Evolutionary conservation across 1,140 invertebrate species (phyloP).

Genomic region (Pygmarrhopalites habei): DNA sequence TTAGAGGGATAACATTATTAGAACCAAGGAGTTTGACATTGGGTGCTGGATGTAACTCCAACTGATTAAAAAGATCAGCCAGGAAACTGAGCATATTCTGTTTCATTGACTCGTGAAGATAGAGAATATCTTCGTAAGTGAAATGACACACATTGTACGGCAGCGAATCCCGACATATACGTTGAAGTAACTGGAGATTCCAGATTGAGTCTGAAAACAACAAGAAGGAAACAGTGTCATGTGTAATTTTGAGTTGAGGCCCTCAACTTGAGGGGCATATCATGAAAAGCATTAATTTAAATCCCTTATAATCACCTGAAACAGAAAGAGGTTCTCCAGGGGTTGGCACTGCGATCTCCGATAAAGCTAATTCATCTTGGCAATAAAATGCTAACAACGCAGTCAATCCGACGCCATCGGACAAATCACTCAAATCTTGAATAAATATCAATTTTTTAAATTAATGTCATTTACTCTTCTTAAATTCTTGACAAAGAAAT

Average conservation of each 20-base stretch:
- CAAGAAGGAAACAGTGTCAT: too few species aligned
- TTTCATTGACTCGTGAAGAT: conserved; percentile 88
- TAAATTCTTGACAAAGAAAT: too few species aligned
- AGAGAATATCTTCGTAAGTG: conserved; percentile 90
- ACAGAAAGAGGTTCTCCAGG: conserved; percentile 55
- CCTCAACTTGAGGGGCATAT: too few species aligned
- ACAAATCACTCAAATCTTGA: conserved; percentile 35
- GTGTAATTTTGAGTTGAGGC: too few species aligned
- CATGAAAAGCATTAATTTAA: too few species aligned
- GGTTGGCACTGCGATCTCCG: conserved; percentile 61
- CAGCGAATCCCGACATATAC: conserved; percentile 74
- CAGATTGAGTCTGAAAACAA: conserved; percentile 74
- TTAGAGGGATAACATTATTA: conserved; percentile 18
- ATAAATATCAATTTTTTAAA: too few species aligned
- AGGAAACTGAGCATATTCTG: conserved; percentile 89
- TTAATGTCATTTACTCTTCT: too few species aligned
- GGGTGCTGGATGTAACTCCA: conserved; percentile 87
- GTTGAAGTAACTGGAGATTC: conserved; percentile 81
- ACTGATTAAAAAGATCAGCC: conserved; percentile 89
- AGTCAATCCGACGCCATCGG: conserved; percentile 62
- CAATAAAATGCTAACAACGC: conserved; percentile 89
- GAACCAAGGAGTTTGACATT: conserved; percentile 70
- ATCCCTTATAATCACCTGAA: too few species aligned
- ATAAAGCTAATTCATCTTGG: conserved; percentile 73
- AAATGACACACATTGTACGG: conserved; percentile 89